Evolutionary conservation across 2,888 invertebrate genomes (phyloP).

Genomic region (Ecliptopera silaceata): DNA sequence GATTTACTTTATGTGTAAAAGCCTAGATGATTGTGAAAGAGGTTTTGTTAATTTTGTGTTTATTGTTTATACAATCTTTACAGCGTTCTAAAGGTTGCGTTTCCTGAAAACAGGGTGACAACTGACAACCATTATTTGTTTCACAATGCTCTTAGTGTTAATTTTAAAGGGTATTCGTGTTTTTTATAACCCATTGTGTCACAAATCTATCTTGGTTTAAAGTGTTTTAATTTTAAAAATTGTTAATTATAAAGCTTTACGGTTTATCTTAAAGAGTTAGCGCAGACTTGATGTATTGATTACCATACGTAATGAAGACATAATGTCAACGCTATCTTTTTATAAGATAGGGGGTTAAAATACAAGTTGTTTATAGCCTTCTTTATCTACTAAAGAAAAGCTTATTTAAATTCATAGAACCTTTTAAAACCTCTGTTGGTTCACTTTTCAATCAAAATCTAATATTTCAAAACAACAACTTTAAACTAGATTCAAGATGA

Average conservation of each 20-base stretch:
- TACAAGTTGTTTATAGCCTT: conserved; percentile 26
- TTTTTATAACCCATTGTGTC: background rate
- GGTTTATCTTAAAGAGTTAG: no score
- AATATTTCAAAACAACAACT: background rate
- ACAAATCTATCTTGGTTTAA: background rate
- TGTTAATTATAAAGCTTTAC: no score
- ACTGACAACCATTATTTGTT: background rate
- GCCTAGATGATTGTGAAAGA: no score
- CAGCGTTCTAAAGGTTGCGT: background rate
- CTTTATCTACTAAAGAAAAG: conserved; percentile 25
- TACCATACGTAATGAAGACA: no score
- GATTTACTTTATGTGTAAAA: no score
- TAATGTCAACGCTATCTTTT: no score
- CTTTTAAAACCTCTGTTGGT: conserved; percentile 10
- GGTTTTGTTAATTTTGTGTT: no score
- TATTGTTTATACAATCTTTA: no score
- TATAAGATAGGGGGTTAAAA: no score
- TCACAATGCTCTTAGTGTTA: background rate
- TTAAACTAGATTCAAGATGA: background rate
- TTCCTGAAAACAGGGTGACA: background rate
- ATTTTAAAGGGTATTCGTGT: background rate
- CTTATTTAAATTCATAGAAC: conserved; percentile 35
- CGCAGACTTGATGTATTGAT: no score
- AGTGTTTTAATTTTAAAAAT: conserved; percentile 26
- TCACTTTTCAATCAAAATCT: conserved; percentile 10